phyloP scores from a whole-genome alignment of 2,888 invertebrate genomes.

The Andrena bucephala region DNA sequence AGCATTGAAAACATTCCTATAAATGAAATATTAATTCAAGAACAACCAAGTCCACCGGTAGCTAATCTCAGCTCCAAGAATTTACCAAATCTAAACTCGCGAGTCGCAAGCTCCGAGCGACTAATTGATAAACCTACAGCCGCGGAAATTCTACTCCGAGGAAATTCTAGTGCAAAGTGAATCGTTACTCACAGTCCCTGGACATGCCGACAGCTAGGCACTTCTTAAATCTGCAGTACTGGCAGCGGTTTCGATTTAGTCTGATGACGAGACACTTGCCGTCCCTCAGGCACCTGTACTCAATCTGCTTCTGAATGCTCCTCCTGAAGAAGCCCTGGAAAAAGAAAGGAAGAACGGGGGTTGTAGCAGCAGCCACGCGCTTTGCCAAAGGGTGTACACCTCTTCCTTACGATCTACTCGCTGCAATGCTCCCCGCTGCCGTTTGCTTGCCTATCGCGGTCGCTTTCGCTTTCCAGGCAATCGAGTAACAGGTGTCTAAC shows the following conservation, averaged over 20 bases:
- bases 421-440: not conserved
- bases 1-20: no score
- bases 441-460: not conserved
- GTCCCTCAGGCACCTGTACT: slow-evolving; percentile 96
- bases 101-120: not conserved
- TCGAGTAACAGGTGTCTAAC: slow-evolving; percentile 31
- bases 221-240: slow-evolving; percentile 98
- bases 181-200: slow-evolving; percentile 94
- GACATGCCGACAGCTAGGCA: slow-evolving; percentile 98
- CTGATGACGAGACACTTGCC: slow-evolving; percentile 97
- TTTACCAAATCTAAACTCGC: not conserved
- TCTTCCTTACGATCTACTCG: not conserved
- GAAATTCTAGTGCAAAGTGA: not conserved
- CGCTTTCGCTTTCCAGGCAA: slow-evolving; percentile 22
- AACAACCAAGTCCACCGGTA: no score
- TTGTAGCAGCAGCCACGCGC: not conserved
- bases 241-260: slow-evolving; percentile 97
- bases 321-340: slow-evolving; percentile 97
- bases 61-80: no score
- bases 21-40: no score
- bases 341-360: slow-evolving; percentile 52
- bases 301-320: slow-evolving; percentile 98
- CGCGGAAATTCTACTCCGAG: not conserved
- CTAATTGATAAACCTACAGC: no score
- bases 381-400: not conserved